These are phyloP conservation scores for Pangasius mekongensis DNA, from an alignment of 2,797 vertebrate genomes.

Conservation along the genomic window DNA sequence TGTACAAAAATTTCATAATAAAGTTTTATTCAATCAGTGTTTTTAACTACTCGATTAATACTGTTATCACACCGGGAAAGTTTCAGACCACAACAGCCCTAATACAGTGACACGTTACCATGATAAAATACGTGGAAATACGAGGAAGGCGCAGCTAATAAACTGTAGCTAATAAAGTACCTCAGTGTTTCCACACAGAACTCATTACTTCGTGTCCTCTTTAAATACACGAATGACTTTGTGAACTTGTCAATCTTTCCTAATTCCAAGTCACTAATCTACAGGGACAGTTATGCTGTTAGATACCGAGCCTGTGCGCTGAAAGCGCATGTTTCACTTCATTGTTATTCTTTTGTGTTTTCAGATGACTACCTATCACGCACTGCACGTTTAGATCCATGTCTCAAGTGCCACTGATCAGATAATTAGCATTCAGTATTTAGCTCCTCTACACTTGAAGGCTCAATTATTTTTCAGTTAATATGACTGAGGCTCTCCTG, in stretches of 20 bases:
- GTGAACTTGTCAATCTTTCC: not conserved
- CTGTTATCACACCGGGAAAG: not conserved
- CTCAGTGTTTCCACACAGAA: not conserved
- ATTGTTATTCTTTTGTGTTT: constrained; percentile 25
- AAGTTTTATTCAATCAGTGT: not conserved
- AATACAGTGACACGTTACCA: not conserved
- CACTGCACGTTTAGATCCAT: constrained; percentile 30
- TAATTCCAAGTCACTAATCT: not conserved
- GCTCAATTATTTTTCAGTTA: constrained; percentile 50
- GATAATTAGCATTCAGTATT: constrained; percentile 51
- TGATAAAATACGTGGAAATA: not conserved
- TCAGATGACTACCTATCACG: constrained; percentile 26
- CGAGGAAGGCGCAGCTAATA: not conserved
- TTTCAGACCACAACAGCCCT: too few relatives aligned
- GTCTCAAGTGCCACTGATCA: constrained; percentile 39
- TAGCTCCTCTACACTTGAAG: constrained; percentile 39
- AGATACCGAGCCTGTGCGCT: not conserved
- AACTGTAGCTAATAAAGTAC: not conserved
- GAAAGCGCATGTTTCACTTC: not conserved
- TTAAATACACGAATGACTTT: not conserved
- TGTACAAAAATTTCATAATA: not conserved
- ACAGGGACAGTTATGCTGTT: not conserved
- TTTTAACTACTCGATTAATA: not conserved
- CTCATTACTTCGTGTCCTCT: not conserved
- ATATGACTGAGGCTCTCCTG: constrained; percentile 33